These are phyloP conservation scores for Calonectris borealis DNA, from an alignment of 2,113 vertebrate genomes.

Conservation along the genomic window DNA sequence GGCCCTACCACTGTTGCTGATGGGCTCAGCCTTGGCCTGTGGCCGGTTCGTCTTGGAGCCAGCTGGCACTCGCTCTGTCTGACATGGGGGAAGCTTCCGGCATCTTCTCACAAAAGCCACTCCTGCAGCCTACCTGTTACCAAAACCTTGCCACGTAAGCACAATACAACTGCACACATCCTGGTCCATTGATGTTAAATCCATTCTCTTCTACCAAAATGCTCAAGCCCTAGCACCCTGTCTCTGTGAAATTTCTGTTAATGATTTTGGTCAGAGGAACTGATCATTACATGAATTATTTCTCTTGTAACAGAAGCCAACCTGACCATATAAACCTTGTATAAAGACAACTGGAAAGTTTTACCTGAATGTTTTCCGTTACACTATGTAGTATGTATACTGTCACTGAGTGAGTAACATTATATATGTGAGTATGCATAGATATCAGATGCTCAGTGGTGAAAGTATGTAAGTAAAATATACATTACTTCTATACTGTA, in stretches of 20 bases:
- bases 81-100: background rate
- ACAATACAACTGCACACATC: background rate
- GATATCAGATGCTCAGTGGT: background rate
- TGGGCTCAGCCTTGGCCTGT: background rate
- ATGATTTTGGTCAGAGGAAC: background rate
- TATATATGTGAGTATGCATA: background rate
- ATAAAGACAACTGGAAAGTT: background rate
- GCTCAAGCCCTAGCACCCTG: background rate
- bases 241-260: background rate
- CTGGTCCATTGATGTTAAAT: background rate
- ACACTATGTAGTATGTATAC: background rate
- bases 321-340: background rate
- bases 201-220: background rate
- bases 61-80: background rate
- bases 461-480: background rate
- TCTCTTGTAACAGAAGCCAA: background rate
- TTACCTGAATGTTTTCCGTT: background rate
- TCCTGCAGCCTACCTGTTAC: background rate
- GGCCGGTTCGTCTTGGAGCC: fast-evolving
- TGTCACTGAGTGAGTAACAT: background rate
- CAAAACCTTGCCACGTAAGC: background rate
- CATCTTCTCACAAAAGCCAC: background rate
- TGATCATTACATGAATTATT: background rate
- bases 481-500: background rate
- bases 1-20: fast-evolving